Evolutionary conservation across 2,113 vertebrate species (phyloP).

Genomic region (Scomber colias): DNA sequence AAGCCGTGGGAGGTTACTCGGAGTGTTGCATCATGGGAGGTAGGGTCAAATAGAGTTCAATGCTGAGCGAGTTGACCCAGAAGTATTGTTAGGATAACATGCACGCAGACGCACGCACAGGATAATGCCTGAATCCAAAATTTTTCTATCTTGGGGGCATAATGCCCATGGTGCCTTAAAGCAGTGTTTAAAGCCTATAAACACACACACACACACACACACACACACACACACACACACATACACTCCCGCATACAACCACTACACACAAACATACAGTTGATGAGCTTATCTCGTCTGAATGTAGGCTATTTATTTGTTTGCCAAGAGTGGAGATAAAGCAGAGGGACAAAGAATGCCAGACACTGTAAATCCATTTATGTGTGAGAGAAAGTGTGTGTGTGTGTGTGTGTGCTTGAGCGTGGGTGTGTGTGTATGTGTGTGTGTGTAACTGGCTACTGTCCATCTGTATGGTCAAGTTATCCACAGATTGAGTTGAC

Average conservation of each 20-base stretch:
- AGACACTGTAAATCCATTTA: conserved; percentile 71
- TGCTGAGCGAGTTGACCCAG: conserved; percentile 53
- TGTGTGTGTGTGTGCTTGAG: neutral
- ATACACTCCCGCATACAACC: conserved; percentile 23
- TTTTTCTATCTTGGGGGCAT: conserved; percentile 52
- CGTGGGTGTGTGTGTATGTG: conserved; percentile 12
- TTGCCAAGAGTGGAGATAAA: conserved; percentile 67
- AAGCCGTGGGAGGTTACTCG: conserved; percentile 58
- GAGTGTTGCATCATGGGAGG: conserved; percentile 74
- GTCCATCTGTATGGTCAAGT: conserved; percentile 28
- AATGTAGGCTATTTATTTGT: conserved; percentile 65
- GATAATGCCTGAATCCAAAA: conserved; percentile 61
- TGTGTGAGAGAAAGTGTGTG: conserved; percentile 42
- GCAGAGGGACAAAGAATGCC: conserved; percentile 53
- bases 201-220: conserved; percentile 39
- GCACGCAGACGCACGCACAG: conserved; percentile 16
- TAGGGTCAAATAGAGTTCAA: conserved; percentile 84
- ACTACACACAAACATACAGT: conserved; percentile 35
- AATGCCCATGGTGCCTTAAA: conserved; percentile 43
- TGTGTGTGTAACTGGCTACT: conserved; percentile 1
- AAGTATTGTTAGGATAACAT: conserved; percentile 56
- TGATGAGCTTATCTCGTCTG: conserved; percentile 74
- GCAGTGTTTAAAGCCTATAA: conserved; percentile 48
- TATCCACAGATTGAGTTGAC: conserved; percentile 1
- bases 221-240: conserved; percentile 25